phyloP scores from a whole-genome alignment of 2,888 invertebrate genomes.

The Amaurobius ferox region DNA sequence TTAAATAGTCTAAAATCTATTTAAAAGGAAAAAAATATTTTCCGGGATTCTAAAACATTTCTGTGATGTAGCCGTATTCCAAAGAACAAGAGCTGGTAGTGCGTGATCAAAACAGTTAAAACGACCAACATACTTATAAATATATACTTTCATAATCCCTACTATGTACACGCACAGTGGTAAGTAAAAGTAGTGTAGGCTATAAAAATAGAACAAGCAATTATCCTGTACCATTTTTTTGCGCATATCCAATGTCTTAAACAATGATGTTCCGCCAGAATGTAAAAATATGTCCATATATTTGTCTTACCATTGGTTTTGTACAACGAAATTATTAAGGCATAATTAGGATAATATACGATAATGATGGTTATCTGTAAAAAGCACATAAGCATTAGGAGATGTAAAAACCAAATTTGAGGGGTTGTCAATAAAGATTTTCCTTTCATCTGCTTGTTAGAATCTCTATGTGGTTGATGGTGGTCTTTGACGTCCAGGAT shows the following conservation, averaged over 20 bases:
- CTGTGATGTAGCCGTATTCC: not conserved
- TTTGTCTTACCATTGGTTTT: not conserved
- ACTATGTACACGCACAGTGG: not conserved
- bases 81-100: not conserved
- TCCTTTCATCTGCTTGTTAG: no score
- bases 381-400: not conserved
- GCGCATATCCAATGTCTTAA: not conserved
- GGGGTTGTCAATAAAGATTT: no score
- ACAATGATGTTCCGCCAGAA: not conserved
- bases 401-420: not conserved
- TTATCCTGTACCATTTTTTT: not conserved
- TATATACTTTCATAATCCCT: not conserved
- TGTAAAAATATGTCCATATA: not conserved
- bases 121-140: not conserved
- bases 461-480: no score
- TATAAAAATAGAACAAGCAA: constrained; percentile 2
- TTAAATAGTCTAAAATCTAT: no score
- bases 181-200: not conserved
- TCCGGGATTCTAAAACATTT: not conserved
- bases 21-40: no score
- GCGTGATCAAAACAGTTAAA: not conserved
- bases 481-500: no score
- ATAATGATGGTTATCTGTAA: not conserved
- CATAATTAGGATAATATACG: not conserved
- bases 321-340: not conserved